Evolutionary conservation across 2,888 invertebrate genomes (phyloP), one percentile per base, ranked within the genome.

Genomic region (Drosophila borealis): DNA sequence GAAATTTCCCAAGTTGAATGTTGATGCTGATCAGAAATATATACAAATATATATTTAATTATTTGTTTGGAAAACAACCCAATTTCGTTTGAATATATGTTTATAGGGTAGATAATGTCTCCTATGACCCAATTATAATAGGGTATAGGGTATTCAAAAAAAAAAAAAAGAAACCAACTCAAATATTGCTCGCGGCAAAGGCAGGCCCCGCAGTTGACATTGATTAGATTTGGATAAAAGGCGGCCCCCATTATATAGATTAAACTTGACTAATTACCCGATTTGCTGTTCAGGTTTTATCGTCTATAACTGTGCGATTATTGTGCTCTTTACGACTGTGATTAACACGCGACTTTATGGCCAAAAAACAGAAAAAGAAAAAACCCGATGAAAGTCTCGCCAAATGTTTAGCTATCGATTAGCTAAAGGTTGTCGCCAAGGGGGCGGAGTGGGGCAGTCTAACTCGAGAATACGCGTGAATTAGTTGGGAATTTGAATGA

Each of bases 201-300:
- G 37, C 33, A 29, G 25, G 19, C 19, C 3, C 9, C 45, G 56
- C 11, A 56, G 61, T 48, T 51, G 37, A 34, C 71, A 81, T 74
- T 81, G 90, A 87, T 87, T 89, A 89, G 90, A 87, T 87, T 88
- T 87, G 90, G 87, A 89, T 87, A 89, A 81, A 89, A 89, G 89
- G 70, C 89, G 80, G 78, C 73, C 71, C 71, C 67, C 73, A 69
- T 78, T 78, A 80, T 86, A 88, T 88, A 85, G 89, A 89, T 89
- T 89, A 89, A 69, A 84, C 55, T 53, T 63, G 67, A 59, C 64
- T 71, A 73, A 73, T 80, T 49, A 71, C 39, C 39, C 86, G 88
- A 83, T 87, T 81, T 81, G 62, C 55, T 53, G 42, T 21, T 9
- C 48, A 41, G 36, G 61, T 67, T 60, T 68, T 78, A 81, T 84